Evolutionary conservation across 2,888 invertebrate genomes (phyloP), one percentile per base, ranked within the genome.

Genomic region (Diploptera punctata): DNA sequence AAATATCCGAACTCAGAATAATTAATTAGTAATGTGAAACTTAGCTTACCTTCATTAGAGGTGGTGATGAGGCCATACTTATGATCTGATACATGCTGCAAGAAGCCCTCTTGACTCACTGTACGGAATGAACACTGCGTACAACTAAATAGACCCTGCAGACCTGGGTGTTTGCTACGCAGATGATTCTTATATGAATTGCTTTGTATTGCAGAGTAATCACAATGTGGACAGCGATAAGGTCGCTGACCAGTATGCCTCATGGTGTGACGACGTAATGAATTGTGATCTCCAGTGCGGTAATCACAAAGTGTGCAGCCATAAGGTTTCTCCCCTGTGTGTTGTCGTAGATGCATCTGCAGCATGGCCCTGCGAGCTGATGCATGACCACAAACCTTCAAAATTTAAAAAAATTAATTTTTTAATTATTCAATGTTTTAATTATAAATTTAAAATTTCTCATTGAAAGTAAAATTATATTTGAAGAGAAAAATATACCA

Each of bases 261-360:
- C 87, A 90, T 87, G 79, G 82, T 86, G 83, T 87, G 91, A 79
- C 86, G 88, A 78, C 91, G 83, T 70, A 93, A 82, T 2, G 91
- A 91, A 80, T 93, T 93, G 76, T 92, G 92, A 83, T 93, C 93
- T 0, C 91, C 89, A 2, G 92, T 91, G 74, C 86, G 85, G 80
- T 91, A 94, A 10, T 87, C 84, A 79, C 93, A 93, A 24, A 86
- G 81, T 43, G 88, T 86, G 79, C 94, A 94, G 68, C 88, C 86
- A 77, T 90, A 89, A 0, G 93, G 93, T 79, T 93, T 93, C 77
- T 92, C 92, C 3, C 93, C 91, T 0, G 93, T 92, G 77, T 93
- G 93, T 77, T 91, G 91, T 13, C 93, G 83, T 77, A 90, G 83
- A 80, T 94, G 93, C 76, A 93, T 86, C 78, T 86, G 86, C 70